A percentile compares a stretch with the other conserved stretches of the same genome.
These are phyloP conservation scores for Ciconia nigra DNA, from an alignment of 2,797 vertebrate species.

Conservation along the genomic window DNA sequence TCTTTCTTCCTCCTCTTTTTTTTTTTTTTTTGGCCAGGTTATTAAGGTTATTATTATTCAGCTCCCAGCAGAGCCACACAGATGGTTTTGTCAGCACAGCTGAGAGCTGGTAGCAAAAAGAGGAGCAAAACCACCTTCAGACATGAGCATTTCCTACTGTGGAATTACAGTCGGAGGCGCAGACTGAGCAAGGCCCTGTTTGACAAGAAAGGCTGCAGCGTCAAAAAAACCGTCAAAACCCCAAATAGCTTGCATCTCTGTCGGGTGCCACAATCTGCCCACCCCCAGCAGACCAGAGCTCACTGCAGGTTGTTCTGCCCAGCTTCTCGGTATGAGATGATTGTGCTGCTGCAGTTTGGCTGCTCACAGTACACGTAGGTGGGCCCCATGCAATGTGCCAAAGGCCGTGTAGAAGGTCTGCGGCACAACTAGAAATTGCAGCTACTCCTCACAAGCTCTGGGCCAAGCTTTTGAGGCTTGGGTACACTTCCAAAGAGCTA, in stretches of 20 bases:
- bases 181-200: not conserved
- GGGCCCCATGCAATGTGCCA: not conserved
- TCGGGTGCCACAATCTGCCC: not conserved
- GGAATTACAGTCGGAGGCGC: not conserved
- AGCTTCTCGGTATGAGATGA: not conserved
- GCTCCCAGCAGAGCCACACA: not conserved
- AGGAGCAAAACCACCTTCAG: not conserved
- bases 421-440: not conserved
- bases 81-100: not conserved
- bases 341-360: not conserved
- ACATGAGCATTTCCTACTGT: not conserved
- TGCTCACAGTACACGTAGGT: not conserved
- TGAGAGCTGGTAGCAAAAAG: not conserved
- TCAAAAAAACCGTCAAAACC: not conserved
- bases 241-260: not conserved
- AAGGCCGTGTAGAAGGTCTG: not conserved
- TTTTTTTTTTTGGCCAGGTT: not conserved
- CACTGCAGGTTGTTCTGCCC: not conserved
- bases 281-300: not conserved
- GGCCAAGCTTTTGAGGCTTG: not conserved
- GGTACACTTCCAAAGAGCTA: not conserved
- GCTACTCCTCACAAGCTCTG: not conserved
- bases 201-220: not conserved
- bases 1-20: accelerated
- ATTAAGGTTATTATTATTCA: not conserved